A percentile compares a stretch with the other conserved stretches of the same genome.
Evolutionary conservation across 2,113 vertebrate genomes (phyloP).

Genomic region (Naja naja): DNA sequence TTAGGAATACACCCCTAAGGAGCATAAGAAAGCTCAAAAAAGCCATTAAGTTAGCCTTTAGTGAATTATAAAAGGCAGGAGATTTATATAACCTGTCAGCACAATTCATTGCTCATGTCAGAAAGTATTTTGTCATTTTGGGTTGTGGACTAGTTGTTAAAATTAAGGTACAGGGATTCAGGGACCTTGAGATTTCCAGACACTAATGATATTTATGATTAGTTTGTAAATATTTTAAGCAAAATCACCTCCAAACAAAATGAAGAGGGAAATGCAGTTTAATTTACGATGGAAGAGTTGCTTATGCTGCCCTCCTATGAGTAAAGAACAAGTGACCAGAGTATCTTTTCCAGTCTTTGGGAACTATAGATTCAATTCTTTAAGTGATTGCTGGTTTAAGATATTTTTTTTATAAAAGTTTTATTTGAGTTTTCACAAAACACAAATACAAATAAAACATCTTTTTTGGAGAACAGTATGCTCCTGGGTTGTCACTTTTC

Average conservation of each 20-base stretch:
- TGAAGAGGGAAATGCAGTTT: not conserved
- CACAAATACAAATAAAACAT: no score
- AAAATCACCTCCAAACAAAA: not conserved
- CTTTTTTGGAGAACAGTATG: no score
- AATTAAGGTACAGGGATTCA: conserved; percentile 28
- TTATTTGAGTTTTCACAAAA: no score
- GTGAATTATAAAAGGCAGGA: conserved; percentile 48
- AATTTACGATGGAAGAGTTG: not conserved
- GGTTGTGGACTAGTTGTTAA: conserved; percentile 40
- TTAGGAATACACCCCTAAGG: conserved; percentile 46
- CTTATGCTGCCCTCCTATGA: not conserved
- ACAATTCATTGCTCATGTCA: conserved; percentile 51
- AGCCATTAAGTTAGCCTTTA: conserved; percentile 55
- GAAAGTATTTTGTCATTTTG: conserved; percentile 37
- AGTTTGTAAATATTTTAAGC: conserved; percentile 1
- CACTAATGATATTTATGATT: conserved; percentile 20
- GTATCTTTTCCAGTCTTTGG: not conserved
- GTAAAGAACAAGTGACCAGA: not conserved
- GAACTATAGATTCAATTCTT: not conserved
- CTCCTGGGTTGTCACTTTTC: no score
- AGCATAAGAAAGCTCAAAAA: conserved; percentile 55
- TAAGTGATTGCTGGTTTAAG: not conserved
- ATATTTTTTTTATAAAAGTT: no score
- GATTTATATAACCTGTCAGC: conserved; percentile 47
- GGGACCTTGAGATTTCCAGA: conserved; percentile 1